Conservation (phyloP, 2,113 vertebrate genomes). For the Anarrhichthys ocellatus region DNA sequence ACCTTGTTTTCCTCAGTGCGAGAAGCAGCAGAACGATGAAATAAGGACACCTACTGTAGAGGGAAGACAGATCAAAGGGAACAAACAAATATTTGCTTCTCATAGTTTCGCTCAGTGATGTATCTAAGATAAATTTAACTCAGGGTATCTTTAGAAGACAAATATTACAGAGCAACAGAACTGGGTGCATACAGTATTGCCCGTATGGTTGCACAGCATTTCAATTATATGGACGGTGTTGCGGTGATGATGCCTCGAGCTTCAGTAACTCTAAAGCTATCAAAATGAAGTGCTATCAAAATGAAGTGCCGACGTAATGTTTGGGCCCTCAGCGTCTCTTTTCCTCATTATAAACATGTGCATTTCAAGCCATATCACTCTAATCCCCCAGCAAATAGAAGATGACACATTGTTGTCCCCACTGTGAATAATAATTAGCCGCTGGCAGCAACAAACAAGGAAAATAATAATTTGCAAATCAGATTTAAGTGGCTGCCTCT, state of each 20-base stretch:
- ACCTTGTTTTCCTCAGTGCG: constrained; percentile 5
- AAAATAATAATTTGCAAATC: constrained; percentile 71
- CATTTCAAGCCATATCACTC: constrained; percentile 55
- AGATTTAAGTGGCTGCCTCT: constrained; percentile 65
- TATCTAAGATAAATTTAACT: constrained; percentile 5
- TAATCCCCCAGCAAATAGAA: constrained; percentile 69
- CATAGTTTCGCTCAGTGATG: background rate
- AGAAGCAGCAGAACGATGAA: constrained; percentile 21
- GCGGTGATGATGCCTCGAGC: constrained; percentile 24
- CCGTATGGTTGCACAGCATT: constrained; percentile 10
- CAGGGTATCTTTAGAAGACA: constrained; percentile 23
- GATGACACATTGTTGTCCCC: constrained; percentile 69
- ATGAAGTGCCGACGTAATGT: constrained; percentile 54
- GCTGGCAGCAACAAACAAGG: constrained; percentile 54
- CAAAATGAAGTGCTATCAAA: constrained; percentile 46
- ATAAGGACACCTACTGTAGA: background rate
- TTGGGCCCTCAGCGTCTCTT: constrained; percentile 57
- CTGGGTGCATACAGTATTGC: background rate
- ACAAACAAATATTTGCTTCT: constrained; percentile 5
- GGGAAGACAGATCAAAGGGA: constrained; percentile 19
- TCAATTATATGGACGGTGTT: constrained; percentile 31
- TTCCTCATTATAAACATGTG: constrained; percentile 56
- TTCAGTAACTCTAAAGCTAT: constrained; percentile 40
- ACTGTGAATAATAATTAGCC: constrained; percentile 75
- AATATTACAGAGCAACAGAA: background rate